These are phyloP conservation scores for Lycophotia porphyrea DNA, from an alignment of 2,888 invertebrate species.

Conservation along the genomic window DNA sequence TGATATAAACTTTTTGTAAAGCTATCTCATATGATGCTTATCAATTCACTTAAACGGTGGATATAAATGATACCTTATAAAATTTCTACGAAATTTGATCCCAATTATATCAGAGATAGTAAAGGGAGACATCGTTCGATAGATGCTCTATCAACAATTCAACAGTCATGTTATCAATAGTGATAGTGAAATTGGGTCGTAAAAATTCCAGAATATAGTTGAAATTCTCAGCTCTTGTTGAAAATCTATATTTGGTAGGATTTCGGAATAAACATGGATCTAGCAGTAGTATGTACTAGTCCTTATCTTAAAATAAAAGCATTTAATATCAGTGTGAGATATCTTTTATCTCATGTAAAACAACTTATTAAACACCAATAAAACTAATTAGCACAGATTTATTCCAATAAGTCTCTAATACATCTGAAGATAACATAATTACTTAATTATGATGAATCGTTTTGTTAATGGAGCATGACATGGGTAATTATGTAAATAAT, in stretches of 20 bases:
- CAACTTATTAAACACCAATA: slow-evolving; percentile 42
- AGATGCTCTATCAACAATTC: slow-evolving; percentile 1
- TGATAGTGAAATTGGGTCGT: slow-evolving; percentile 7
- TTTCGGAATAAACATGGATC: neutral
- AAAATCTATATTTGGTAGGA: neutral
- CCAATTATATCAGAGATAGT: slow-evolving; percentile 5
- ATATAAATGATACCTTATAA: neutral
- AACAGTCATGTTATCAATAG: slow-evolving; percentile 1
- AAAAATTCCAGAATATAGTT: neutral
- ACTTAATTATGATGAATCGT: slow-evolving; percentile 17
- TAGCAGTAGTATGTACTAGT: neutral
- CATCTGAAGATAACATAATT: slow-evolving; percentile 21
- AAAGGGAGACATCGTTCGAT: slow-evolving; percentile 4
- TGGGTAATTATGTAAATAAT: slow-evolving; percentile 6
- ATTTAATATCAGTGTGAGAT: slow-evolving; percentile 31
- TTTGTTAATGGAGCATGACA: slow-evolving; percentile 14
- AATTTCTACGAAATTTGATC: slow-evolving; percentile 8
- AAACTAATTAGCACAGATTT: slow-evolving; percentile 35
- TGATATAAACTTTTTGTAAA: neutral
- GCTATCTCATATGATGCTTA: too few species aligned
- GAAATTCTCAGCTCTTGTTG: neutral
- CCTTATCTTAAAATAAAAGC: slow-evolving; percentile 30
- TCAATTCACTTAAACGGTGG: too few species aligned
- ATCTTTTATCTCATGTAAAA: slow-evolving; percentile 40
- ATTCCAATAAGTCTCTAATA: slow-evolving; percentile 19